A percentile compares a stretch with the other conserved stretches of the same genome.
phyloP scores from a whole-genome alignment of 2,113 vertebrate genomes.

The Oxyura jamaicensis region DNA sequence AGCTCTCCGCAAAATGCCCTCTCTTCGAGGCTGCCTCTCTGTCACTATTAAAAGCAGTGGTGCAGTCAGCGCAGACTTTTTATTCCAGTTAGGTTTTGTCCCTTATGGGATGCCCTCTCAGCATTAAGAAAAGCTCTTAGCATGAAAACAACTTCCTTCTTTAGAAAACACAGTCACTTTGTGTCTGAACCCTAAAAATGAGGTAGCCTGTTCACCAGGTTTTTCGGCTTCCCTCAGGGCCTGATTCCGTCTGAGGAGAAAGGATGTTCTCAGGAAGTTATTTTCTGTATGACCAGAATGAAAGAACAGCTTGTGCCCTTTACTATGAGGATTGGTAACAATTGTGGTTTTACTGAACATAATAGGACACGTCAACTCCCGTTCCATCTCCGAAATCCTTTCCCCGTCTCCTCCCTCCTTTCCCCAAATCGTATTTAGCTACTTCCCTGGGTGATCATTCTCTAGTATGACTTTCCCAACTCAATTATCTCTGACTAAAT shows the following conservation, averaged over 20 bases:
- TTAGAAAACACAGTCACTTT: neutral
- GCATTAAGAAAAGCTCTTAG: neutral
- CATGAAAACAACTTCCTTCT: neutral
- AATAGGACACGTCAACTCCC: accelerated
- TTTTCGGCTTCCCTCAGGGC: neutral
- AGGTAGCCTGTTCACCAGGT: neutral
- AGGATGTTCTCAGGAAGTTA: neutral
- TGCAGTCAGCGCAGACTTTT: neutral
- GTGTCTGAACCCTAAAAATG: neutral
- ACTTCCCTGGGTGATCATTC: neutral
- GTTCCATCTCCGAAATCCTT: neutral
- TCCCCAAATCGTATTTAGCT: neutral
- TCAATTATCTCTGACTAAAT: conserved; percentile 27
- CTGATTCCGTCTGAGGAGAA: neutral
- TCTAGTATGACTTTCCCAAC: neutral
- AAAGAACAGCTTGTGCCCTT: neutral
- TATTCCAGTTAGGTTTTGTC: neutral
- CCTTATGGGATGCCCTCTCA: neutral
- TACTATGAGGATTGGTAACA: neutral
- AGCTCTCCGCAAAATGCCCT: neutral
- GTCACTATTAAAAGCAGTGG: neutral
- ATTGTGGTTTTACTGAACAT: neutral
- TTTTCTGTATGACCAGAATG: accelerated
- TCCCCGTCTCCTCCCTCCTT: neutral
- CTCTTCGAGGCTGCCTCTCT: neutral